Percentiles rank a stretch among this genome's conserved stretches.
Conservation (phyloP, 2,888 invertebrate species). For the Heteromurus nitidus region DNA sequence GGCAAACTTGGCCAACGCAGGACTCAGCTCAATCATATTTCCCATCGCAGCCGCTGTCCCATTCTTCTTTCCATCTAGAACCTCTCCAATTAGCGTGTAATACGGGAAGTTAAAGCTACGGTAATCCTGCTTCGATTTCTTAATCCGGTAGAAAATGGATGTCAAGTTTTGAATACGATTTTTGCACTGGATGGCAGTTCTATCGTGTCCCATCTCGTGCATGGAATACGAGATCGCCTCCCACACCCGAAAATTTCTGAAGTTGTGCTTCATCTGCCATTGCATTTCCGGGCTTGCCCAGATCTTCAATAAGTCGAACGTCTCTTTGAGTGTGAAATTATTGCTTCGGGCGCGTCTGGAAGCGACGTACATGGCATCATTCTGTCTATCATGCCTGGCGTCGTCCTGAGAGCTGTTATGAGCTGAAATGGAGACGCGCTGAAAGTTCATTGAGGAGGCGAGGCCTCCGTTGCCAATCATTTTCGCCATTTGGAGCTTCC, state of each 20-base stretch:
- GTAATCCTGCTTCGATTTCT: constrained; percentile 73
- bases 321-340: constrained; percentile 73
- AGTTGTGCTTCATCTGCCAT: constrained; percentile 72
- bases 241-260: constrained; percentile 73
- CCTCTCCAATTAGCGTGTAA: constrained; percentile 73
- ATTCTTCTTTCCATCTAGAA: constrained; percentile 73
- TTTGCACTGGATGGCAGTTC: constrained; percentile 73
- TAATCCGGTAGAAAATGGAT: constrained; percentile 73
- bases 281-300: constrained; percentile 74
- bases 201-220: constrained; percentile 72
- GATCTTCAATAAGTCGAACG: constrained; percentile 73
- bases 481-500: constrained; percentile 72
- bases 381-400: constrained; percentile 60
- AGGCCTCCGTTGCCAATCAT: constrained; percentile 71
- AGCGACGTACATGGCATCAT: constrained; percentile 72
- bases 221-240: constrained; percentile 73
- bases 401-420: constrained; percentile 36
- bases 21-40: constrained; percentile 52
- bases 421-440: constrained; percentile 42
- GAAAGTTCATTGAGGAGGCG: constrained; percentile 54
- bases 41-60: constrained; percentile 66
- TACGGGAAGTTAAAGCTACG: constrained; percentile 73
- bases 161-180: constrained; percentile 73
- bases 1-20: constrained; percentile 65
- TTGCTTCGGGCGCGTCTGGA: constrained; percentile 72